Evolutionary conservation across 2,888 invertebrate species (phyloP).

Genomic region (Machimus rusticus): DNA sequence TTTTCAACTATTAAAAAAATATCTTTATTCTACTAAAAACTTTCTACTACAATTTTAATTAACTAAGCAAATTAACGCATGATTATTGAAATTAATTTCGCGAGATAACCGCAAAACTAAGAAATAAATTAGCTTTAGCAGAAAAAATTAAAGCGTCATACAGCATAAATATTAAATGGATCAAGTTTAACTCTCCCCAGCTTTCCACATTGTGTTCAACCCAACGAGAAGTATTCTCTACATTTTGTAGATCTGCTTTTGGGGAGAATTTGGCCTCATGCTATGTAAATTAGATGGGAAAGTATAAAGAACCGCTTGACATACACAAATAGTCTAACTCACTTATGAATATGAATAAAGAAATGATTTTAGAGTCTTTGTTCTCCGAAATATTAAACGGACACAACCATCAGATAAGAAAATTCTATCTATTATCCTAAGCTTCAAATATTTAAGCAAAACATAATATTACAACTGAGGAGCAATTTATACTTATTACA

Average conservation of each 20-base stretch:
- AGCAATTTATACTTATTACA: too few species aligned
- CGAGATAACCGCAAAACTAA: background rate
- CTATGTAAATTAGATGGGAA: too few species aligned
- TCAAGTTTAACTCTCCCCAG: background rate
- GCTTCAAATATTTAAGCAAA: background rate
- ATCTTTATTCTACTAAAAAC: background rate
- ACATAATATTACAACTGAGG: too few species aligned
- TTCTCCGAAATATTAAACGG: too few species aligned
- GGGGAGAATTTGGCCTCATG: too few species aligned
- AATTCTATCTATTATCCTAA: background rate
- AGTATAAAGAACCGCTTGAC: too few species aligned
- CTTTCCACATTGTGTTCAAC: background rate
- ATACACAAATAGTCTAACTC: too few species aligned
- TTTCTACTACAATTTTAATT: too few species aligned
- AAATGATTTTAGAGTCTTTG: too few species aligned
- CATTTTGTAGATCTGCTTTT: background rate
- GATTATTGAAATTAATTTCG: background rate
- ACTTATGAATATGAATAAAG: too few species aligned
- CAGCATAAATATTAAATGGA: background rate
- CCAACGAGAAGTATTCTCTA: background rate
- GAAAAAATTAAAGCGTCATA: background rate
- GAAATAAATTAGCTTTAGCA: too few species aligned
- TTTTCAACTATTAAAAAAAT: background rate
- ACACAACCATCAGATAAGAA: background rate
- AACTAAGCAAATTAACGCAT: too few species aligned